These are phyloP conservation scores for Malaclemys terrapin DNA, from an alignment of 2,113 vertebrate species.

Conservation along the genomic window DNA sequence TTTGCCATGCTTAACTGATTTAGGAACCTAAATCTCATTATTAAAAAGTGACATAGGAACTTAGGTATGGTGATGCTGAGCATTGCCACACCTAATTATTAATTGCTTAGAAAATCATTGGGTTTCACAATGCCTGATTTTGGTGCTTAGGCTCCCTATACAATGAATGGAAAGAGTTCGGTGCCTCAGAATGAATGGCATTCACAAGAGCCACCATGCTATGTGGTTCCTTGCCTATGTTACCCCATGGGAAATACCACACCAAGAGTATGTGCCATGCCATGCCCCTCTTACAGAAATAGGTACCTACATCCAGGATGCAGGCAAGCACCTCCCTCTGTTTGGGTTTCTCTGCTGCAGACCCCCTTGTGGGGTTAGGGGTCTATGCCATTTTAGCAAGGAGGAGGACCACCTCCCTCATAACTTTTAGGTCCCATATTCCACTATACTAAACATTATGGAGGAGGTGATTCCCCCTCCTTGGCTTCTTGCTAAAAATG, in stretches of 20 bases:
- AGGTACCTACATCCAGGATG: too few relatives aligned
- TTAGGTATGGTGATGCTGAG: background rate
- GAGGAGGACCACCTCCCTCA: too few relatives aligned
- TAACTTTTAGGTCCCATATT: background rate
- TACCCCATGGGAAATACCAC: background rate
- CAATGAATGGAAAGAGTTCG: background rate
- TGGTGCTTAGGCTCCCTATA: background rate
- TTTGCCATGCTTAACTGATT: background rate
- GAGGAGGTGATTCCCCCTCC: background rate
- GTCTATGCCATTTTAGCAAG: too few relatives aligned
- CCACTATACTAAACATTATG: background rate
- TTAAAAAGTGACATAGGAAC: background rate
- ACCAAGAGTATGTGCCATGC: background rate
- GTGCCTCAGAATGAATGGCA: background rate
- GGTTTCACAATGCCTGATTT: background rate
- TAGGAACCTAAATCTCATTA: background rate
- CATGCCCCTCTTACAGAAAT: too few relatives aligned
- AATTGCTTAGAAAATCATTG: background rate
- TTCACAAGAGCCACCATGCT: background rate
- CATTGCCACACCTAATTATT: background rate
- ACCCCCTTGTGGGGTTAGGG: too few relatives aligned
- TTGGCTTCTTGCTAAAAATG: background rate
- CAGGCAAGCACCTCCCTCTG: too few relatives aligned
- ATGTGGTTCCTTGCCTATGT: background rate
- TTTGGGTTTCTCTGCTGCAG: too few relatives aligned